phyloP scores from a whole-genome alignment of 2,888 invertebrate genomes.

The Parochlus steinenii region DNA sequence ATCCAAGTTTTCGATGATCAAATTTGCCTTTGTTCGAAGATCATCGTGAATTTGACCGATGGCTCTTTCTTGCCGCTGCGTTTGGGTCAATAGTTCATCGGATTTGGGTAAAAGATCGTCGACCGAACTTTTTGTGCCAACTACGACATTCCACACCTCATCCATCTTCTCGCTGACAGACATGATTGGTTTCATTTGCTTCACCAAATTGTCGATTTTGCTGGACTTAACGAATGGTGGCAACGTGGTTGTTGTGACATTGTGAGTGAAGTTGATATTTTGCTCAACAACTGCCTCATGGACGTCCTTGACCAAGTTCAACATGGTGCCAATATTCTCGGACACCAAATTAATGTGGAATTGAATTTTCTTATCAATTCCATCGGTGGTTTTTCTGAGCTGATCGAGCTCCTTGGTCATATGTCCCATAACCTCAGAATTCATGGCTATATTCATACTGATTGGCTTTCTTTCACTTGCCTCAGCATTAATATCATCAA shows the following conservation, averaged over 20 bases:
- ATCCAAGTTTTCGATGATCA: slow-evolving; percentile 73
- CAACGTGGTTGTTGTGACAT: slow-evolving; percentile 39
- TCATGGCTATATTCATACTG: slow-evolving; percentile 64
- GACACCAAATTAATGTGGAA: slow-evolving; percentile 72
- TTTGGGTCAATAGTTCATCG: slow-evolving; percentile 68
- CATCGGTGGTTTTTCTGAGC: slow-evolving; percentile 57
- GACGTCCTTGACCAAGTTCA: slow-evolving; percentile 63
- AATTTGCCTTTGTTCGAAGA: slow-evolving; percentile 62
- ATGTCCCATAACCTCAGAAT: slow-evolving; percentile 62
- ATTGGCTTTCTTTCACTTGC: slow-evolving; percentile 77
- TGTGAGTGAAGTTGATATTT: slow-evolving; percentile 35
- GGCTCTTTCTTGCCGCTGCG: slow-evolving; percentile 70
- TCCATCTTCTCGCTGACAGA: slow-evolving; percentile 81
- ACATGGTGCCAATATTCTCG: slow-evolving; percentile 62
- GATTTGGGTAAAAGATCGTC: slow-evolving; percentile 76
- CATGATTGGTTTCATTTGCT: slow-evolving; percentile 70
- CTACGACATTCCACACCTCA: slow-evolving; percentile 79
- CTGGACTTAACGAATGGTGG: slow-evolving; percentile 42
- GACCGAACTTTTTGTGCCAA: slow-evolving; percentile 74
- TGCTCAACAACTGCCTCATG: slow-evolving; percentile 72
- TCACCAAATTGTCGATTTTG: slow-evolving; percentile 64
- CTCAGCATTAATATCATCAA: slow-evolving; percentile 71
- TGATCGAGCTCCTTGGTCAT: slow-evolving; percentile 67
- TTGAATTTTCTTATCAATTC: slow-evolving; percentile 65
- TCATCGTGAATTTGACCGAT: slow-evolving; percentile 76